These are phyloP conservation scores for Neomonachus schauinslandi DNA, from an alignment of 2,113 vertebrate genomes.

Conservation along the genomic window DNA sequence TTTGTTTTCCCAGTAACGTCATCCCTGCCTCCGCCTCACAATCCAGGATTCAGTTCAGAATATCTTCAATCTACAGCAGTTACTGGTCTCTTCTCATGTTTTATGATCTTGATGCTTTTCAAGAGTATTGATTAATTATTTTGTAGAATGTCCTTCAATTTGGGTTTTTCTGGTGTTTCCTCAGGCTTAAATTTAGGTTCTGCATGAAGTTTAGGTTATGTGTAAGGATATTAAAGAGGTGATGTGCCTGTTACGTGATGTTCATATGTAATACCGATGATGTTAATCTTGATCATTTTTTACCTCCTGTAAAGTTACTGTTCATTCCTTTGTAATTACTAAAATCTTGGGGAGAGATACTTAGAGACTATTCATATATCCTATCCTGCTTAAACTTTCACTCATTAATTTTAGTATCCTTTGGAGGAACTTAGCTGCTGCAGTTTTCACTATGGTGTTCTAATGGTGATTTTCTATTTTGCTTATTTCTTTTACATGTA, in stretches of 20 bases:
- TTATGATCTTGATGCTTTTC: neutral
- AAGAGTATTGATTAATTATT: neutral
- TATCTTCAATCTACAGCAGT: neutral
- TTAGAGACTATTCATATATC: neutral
- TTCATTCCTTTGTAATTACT: neutral
- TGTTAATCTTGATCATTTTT: neutral
- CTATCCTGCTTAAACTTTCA: neutral
- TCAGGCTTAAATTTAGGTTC: neutral
- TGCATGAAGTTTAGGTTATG: neutral
- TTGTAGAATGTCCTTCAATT: neutral
- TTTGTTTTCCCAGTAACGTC: neutral
- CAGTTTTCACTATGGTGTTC: neutral
- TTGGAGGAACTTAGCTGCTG: neutral
- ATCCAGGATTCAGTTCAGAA: neutral
- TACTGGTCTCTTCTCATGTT: neutral
- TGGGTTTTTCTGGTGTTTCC: neutral
- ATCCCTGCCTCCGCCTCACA: accelerated
- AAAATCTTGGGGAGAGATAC: neutral
- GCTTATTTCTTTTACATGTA: neutral
- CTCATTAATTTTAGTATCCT: neutral
- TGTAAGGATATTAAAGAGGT: neutral
- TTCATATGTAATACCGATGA: neutral
- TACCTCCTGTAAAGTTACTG: neutral
- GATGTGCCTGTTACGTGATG: neutral
- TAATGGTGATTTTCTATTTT: neutral